Percentiles rank a stretch among this genome's conserved stretches.
phyloP scores from a whole-genome alignment of 2,888 invertebrate genomes.

The Ernsta delagoae region DNA sequence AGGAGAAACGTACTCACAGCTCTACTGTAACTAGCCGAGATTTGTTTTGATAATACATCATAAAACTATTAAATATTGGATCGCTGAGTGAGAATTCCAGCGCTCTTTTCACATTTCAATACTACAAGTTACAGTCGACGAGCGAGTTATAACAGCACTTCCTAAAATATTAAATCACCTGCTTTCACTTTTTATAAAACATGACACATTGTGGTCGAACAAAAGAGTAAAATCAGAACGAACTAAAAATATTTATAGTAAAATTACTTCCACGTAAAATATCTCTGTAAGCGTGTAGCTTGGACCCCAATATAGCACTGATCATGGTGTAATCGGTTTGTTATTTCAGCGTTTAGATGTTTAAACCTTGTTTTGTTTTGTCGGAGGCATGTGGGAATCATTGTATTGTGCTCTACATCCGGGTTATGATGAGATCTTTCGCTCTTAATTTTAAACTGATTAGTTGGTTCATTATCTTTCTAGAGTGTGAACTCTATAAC shows the following conservation, averaged over 20 bases:
- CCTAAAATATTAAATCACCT: not conserved
- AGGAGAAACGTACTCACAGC: slow-evolving; percentile 75
- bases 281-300: slow-evolving; percentile 49
- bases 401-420: slow-evolving; percentile 81
- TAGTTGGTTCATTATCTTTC: slow-evolving; percentile 39
- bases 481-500: slow-evolving; percentile 8
- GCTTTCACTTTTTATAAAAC: not conserved
- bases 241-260: not conserved
- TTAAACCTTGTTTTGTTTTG: slow-evolving; percentile 80
- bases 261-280: not conserved
- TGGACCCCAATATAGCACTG: slow-evolving; percentile 59
- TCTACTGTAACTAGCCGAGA: slow-evolving; percentile 78
- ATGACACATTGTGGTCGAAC: no score
- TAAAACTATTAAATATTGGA: slow-evolving; percentile 86
- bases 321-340: slow-evolving; percentile 80
- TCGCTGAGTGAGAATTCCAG: slow-evolving; percentile 84
- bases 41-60: slow-evolving; percentile 86
- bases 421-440: slow-evolving; percentile 73
- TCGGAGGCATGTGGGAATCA: slow-evolving; percentile 83
- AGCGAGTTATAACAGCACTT: slow-evolving; percentile 47
- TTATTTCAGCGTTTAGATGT: slow-evolving; percentile 83
- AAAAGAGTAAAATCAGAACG: not conserved
- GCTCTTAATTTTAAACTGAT: slow-evolving; percentile 63
- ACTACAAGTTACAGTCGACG: slow-evolving; percentile 54
- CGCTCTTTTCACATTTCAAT: slow-evolving; percentile 67